A percentile compares a stretch with the other conserved stretches of the same genome.
phyloP scores from a whole-genome alignment of 2,888 invertebrate genomes.

The Parelbella ahira region DNA sequence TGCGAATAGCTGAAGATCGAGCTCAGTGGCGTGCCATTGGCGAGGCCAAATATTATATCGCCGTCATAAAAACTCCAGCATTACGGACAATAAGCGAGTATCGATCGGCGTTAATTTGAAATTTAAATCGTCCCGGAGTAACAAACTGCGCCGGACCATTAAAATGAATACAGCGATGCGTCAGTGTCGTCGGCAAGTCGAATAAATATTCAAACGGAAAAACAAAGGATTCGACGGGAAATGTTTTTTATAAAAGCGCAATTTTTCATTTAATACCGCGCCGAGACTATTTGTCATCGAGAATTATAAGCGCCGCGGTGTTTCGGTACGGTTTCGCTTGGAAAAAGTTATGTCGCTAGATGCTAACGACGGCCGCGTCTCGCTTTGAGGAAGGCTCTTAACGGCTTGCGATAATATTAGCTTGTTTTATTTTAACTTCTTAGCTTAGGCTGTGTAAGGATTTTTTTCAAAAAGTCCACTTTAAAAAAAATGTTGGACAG shows the following conservation, averaged over 20 bases:
- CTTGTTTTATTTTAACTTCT: too few species aligned
- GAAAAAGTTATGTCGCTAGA: too few species aligned
- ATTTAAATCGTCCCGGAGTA: conserved; percentile 13
- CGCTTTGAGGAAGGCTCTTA: too few species aligned
- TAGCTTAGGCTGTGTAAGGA: conserved; percentile 2
- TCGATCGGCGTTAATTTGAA: conserved; percentile 15
- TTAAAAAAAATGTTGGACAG: too few species aligned
- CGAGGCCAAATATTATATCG: too few species aligned
- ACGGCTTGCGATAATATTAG: too few species aligned
- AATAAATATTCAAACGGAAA: conserved; percentile 33
- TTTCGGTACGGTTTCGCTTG: background rate
- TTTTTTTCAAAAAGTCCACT: background rate
- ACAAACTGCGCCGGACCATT: conserved; percentile 15
- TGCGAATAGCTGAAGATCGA: too few species aligned
- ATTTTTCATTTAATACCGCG: conserved; percentile 37
- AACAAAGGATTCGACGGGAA: conserved; percentile 31
- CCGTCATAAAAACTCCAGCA: background rate
- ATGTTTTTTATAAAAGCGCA: conserved; percentile 35
- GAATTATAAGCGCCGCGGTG: background rate
- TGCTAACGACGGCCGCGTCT: too few species aligned
- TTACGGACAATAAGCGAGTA: conserved; percentile 5
- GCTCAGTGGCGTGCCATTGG: too few species aligned
- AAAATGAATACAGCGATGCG: conserved; percentile 21
- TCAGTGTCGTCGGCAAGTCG: conserved; percentile 21
- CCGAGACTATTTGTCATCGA: conserved; percentile 32